Percentiles rank a stretch among this genome's conserved stretches.
phyloP scores from a whole-genome alignment of 2,113 vertebrate genomes.

The Oostethus manadensis region DNA sequence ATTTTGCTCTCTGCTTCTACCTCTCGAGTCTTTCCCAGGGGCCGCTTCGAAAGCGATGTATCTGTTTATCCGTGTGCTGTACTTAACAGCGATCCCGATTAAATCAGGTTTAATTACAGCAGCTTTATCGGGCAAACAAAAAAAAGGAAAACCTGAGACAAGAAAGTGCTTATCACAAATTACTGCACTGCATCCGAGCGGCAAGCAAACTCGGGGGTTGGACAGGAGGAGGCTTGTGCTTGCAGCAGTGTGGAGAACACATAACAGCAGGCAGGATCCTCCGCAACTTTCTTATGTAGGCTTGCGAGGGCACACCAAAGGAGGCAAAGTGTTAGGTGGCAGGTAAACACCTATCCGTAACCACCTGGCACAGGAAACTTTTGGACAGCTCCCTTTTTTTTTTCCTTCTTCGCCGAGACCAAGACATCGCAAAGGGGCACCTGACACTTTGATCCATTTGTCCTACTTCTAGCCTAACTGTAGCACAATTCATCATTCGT shows the following conservation, averaged over 20 bases:
- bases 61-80: constrained; percentile 58
- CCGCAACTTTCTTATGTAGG: constrained; percentile 42
- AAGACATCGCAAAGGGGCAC: constrained; percentile 72
- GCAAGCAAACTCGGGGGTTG: constrained; percentile 53
- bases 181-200: constrained; percentile 65
- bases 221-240: constrained; percentile 38
- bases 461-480: constrained; percentile 76
- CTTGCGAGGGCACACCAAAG: constrained; percentile 44
- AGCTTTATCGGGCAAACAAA: constrained; percentile 68
- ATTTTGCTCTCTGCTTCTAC: constrained; percentile 62
- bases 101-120: constrained; percentile 78
- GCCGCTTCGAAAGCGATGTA: constrained; percentile 70
- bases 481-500: constrained; percentile 78
- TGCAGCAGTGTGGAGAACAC: constrained; percentile 44
- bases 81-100: constrained; percentile 72
- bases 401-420: constrained; percentile 62
- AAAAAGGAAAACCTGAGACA: constrained; percentile 46
- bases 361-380: constrained; percentile 62
- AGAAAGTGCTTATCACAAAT: constrained; percentile 70
- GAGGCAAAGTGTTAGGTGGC: constrained; percentile 45
- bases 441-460: constrained; percentile 80
- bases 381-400: constrained; percentile 66
- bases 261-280: constrained; percentile 43
- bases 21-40: constrained; percentile 60
- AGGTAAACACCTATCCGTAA: constrained; percentile 70